Conservation (phyloP, 2,797 vertebrate genomes). For the Lerista edwardsae region DNA sequence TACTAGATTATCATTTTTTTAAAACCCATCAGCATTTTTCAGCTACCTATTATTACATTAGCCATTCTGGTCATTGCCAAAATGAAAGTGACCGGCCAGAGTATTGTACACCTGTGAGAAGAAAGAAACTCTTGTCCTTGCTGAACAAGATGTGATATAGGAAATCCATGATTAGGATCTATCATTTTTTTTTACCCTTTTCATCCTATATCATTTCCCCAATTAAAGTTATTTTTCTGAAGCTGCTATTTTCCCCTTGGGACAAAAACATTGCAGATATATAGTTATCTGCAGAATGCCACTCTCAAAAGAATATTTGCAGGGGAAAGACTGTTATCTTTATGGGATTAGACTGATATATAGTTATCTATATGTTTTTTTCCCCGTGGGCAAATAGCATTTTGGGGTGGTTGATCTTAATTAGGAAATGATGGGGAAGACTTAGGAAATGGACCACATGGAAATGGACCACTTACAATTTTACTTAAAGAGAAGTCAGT, state of each 20-base stretch:
- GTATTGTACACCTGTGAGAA: neutral
- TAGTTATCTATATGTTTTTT: neutral
- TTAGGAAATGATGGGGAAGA: too few relatives aligned
- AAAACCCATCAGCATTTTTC: conserved; percentile 49
- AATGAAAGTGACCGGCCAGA: rapidly evolving
- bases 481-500: too few relatives aligned
- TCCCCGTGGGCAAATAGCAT: neutral
- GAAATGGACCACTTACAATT: too few relatives aligned
- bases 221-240: neutral
- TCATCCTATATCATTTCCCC: neutral
- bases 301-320: too few relatives aligned
- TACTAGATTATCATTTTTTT: conserved; percentile 46
- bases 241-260: neutral
- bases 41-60: conserved; percentile 31
- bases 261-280: too few relatives aligned
- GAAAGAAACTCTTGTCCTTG: neutral
- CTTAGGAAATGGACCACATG: too few relatives aligned
- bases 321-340: too few relatives aligned
- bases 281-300: too few relatives aligned
- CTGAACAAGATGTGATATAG: neutral
- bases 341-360: too few relatives aligned
- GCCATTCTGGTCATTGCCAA: neutral
- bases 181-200: neutral
- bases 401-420: neutral
- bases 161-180: neutral